phyloP scores from a whole-genome alignment of 92 coral and sea anemone genomes.

The Palythoa grandis region DNA sequence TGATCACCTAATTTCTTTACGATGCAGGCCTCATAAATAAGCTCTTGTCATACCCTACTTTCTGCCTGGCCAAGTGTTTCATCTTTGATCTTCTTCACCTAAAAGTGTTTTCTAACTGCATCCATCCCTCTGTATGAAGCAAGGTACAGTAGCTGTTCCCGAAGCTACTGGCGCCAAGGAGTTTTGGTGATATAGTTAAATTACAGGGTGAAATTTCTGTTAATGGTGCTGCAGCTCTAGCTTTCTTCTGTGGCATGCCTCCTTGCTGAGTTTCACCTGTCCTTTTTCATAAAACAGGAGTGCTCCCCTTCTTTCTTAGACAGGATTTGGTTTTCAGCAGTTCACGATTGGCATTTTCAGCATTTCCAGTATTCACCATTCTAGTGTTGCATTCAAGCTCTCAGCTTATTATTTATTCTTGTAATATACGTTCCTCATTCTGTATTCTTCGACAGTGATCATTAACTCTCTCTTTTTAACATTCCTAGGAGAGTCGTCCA shows the following conservation, averaged over 20 bases:
- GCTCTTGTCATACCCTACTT: conserved; percentile 8
- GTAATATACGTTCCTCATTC: no score
- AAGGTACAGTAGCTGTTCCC: conserved; percentile 29
- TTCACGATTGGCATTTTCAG: neutral
- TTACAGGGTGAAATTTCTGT: neutral
- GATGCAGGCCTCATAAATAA: conserved; percentile 37
- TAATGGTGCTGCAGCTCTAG: neutral
- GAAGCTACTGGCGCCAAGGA: conserved; percentile 30
- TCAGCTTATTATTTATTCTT: neutral
- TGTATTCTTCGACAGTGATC: no score
- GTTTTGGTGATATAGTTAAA: neutral
- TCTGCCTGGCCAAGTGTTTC: conserved; percentile 36
- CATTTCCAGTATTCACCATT: neutral
- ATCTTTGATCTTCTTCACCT: neutral
- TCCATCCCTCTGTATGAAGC: conserved; percentile 31
- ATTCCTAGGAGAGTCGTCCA: no score
- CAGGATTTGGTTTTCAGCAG: neutral
- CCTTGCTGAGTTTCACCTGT: neutral
- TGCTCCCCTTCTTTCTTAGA: neutral
- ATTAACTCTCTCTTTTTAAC: no score
- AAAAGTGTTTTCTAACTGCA: conserved; percentile 17
- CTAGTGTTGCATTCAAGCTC: neutral
- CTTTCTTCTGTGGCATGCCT: neutral
- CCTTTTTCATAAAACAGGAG: neutral
- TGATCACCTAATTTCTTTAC: conserved; percentile 39